Conservation (phyloP, 2,797 vertebrate genomes). For the Anisognathus igniventris region DNA sequence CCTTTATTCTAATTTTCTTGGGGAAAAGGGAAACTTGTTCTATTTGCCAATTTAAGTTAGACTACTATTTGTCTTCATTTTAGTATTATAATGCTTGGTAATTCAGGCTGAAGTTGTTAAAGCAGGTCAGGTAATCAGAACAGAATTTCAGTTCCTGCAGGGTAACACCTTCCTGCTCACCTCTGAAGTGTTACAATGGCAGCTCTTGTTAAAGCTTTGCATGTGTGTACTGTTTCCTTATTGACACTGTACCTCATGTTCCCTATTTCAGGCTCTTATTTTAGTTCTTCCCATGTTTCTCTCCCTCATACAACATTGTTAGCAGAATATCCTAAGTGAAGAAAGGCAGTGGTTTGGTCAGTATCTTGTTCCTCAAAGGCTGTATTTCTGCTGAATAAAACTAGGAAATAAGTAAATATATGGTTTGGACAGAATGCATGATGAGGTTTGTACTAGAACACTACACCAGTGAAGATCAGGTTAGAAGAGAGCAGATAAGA, state of each 20-base stretch:
- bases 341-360: neutral
- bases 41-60: neutral
- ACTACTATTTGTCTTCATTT: neutral
- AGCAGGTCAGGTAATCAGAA: neutral
- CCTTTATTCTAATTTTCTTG: neutral
- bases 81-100: neutral
- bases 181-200: rapidly evolving
- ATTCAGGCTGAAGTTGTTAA: neutral
- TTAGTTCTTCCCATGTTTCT: neutral
- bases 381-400: neutral
- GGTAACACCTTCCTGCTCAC: neutral
- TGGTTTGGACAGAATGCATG: neutral
- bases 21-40: neutral
- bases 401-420: neutral
- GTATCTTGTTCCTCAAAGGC: neutral
- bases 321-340: neutral
- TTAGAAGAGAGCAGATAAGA: neutral
- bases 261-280: neutral
- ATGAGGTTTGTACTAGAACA: neutral
- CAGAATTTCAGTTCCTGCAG: neutral
- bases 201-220: neutral
- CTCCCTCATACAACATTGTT: neutral
- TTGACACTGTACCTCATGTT: neutral
- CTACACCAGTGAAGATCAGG: neutral
- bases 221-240: neutral